Evolutionary conservation across 2,113 vertebrate genomes (phyloP).

Genomic region (Plestiodon gilberti): DNA sequence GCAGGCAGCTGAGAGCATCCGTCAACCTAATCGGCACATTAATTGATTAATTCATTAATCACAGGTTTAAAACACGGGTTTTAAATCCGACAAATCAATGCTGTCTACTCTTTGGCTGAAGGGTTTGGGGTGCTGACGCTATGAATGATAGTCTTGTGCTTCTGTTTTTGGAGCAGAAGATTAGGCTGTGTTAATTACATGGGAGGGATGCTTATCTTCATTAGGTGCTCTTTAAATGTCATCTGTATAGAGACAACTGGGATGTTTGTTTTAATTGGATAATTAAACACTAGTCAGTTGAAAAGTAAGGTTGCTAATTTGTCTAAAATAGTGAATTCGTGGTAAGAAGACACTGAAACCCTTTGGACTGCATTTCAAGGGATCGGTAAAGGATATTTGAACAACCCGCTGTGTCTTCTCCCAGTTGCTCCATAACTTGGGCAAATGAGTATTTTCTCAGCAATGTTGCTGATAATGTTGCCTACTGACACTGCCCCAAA

Average conservation of each 20-base stretch:
- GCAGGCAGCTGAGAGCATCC: not conserved
- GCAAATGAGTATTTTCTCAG: slow-evolving; percentile 38
- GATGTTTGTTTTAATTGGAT: not conserved
- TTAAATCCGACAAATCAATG: not conserved
- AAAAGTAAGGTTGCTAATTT: too few species aligned
- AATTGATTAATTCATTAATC: not conserved
- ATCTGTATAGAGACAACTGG: not conserved
- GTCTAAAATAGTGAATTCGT: not conserved
- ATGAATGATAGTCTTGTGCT: not conserved
- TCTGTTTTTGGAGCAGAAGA: not conserved
- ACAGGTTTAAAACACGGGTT: not conserved
- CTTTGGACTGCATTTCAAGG: slow-evolving; percentile 36
- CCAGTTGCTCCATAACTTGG: slow-evolving; percentile 42
- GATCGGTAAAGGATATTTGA: slow-evolving; percentile 38
- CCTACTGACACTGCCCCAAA: slow-evolving; percentile 51
- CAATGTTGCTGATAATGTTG: slow-evolving; percentile 36
- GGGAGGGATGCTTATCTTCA: not conserved
- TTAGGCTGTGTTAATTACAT: not conserved
- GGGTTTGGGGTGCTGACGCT: not conserved
- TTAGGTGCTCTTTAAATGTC: not conserved
- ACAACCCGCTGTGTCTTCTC: slow-evolving; percentile 50
- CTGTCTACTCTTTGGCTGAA: not conserved
- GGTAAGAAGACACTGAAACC: slow-evolving; percentile 51
- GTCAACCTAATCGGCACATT: not conserved
- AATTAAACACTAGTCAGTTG: not conserved